Evolutionary conservation across 2,113 vertebrate genomes (phyloP).

Genomic region (Zingel zingel): DNA sequence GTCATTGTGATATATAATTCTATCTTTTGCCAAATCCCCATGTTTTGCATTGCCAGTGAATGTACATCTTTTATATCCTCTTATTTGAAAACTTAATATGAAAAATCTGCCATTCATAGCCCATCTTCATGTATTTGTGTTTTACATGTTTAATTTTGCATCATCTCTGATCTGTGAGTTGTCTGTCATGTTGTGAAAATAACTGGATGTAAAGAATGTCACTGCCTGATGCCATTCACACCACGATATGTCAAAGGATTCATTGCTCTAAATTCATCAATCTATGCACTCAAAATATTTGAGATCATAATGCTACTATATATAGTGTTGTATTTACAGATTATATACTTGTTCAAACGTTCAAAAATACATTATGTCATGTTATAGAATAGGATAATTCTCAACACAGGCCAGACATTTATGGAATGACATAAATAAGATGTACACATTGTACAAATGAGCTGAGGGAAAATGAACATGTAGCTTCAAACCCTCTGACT

Average conservation of each 20-base stretch:
- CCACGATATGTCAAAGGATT: not conserved
- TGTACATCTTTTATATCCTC: not conserved
- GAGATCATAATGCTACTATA: not conserved
- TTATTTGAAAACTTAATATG: not conserved
- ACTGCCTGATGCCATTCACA: not conserved
- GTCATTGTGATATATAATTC: not conserved
- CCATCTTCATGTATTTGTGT: not conserved
- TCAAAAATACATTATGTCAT: not conserved
- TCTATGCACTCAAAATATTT: not conserved
- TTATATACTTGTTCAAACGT: not conserved
- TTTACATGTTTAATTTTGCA: not conserved
- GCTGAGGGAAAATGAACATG: conserved; percentile 14
- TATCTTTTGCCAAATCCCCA: not conserved
- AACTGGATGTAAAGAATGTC: not conserved
- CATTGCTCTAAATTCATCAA: not conserved
- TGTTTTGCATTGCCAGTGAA: not conserved
- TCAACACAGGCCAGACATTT: not conserved
- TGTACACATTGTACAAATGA: conserved; percentile 25
- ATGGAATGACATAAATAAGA: conserved; percentile 31
- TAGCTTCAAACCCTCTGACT: conserved; percentile 45
- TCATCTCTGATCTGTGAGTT: not conserved
- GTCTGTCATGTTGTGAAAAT: not conserved
- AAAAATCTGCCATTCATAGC: not conserved
- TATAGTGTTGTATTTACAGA: not conserved
- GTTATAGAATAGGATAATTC: not conserved